Evolutionary conservation across 2,113 vertebrate genomes (phyloP).

Genomic region (Hirundichthys speculiger): DNA sequence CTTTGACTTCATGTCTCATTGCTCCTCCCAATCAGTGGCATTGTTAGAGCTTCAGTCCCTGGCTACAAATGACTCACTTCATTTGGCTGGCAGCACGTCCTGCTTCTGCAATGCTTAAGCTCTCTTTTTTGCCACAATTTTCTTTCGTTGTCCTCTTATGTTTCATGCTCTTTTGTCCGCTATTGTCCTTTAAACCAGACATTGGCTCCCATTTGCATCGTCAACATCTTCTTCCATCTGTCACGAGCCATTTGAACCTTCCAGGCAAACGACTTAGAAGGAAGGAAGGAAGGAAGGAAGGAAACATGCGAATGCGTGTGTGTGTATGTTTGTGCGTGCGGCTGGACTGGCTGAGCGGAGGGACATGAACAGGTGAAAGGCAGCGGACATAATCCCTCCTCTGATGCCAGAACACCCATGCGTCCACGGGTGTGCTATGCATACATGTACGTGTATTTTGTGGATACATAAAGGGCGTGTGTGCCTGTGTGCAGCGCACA

Average conservation of each 20-base stretch:
- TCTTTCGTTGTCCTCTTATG: neutral
- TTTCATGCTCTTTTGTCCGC: neutral
- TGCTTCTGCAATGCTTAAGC: slow-evolving; percentile 1
- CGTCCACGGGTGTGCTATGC: slow-evolving; percentile 49
- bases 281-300: slow-evolving; percentile 9
- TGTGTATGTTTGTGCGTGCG: slow-evolving; percentile 21
- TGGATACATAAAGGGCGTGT: slow-evolving; percentile 28
- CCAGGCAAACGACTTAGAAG: slow-evolving; percentile 3
- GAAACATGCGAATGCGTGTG: neutral
- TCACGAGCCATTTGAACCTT: slow-evolving; percentile 35
- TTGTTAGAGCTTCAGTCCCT: neutral
- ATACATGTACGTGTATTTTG: slow-evolving; percentile 61
- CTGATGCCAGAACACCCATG: slow-evolving; percentile 57
- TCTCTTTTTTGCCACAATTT: neutral
- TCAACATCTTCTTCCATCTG: slow-evolving; percentile 43
- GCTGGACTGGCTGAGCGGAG: slow-evolving; percentile 36
- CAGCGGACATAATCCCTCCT: slow-evolving; percentile 66
- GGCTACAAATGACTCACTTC: slow-evolving; percentile 15
- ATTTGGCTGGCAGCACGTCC: neutral
- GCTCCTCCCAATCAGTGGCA: slow-evolving; percentile 17
- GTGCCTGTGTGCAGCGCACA: slow-evolving; percentile 46
- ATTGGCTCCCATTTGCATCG: slow-evolving; percentile 29
- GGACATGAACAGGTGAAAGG: slow-evolving; percentile 74
- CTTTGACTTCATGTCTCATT: slow-evolving; percentile 43
- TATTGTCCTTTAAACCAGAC: slow-evolving; percentile 7